Evolutionary conservation across 2,113 vertebrate genomes (phyloP).

Genomic region (Craseonycteris thonglongyai): DNA sequence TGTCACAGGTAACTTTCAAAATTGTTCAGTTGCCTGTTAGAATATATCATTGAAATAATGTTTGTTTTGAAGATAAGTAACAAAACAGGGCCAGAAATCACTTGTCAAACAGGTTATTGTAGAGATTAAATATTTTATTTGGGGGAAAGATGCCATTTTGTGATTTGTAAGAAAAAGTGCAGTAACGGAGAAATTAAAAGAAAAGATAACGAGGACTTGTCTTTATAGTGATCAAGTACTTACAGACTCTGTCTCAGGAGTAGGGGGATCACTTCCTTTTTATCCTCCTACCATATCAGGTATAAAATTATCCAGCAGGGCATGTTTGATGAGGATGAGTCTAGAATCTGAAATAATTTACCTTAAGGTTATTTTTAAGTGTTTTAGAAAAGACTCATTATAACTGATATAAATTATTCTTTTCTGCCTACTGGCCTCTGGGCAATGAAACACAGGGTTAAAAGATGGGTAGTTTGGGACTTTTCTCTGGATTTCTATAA

Average conservation of each 20-base stretch:
- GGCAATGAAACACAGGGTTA: neutral
- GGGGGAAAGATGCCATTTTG: neutral
- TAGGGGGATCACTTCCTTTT: neutral
- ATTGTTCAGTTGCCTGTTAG: neutral
- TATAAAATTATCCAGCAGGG: neutral
- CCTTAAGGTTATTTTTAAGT: neutral
- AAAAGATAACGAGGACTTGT: neutral
- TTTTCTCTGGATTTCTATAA: neutral
- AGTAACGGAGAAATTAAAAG: neutral
- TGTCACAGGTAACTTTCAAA: neutral
- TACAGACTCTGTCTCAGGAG: neutral
- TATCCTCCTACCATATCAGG: neutral
- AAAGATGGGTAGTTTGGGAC: neutral
- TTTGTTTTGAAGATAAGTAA: neutral
- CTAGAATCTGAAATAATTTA: neutral
- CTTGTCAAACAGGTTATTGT: neutral
- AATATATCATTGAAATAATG: neutral
- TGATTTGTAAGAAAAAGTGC: neutral
- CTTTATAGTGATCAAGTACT: neutral
- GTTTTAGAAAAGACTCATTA: neutral
- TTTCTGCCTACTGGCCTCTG: neutral
- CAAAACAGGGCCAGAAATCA: neutral
- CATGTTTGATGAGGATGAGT: neutral
- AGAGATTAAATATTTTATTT: neutral
- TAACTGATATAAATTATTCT: neutral